Conservation (phyloP, 2,888 invertebrate species). For the Polymixis lichenea region DNA sequence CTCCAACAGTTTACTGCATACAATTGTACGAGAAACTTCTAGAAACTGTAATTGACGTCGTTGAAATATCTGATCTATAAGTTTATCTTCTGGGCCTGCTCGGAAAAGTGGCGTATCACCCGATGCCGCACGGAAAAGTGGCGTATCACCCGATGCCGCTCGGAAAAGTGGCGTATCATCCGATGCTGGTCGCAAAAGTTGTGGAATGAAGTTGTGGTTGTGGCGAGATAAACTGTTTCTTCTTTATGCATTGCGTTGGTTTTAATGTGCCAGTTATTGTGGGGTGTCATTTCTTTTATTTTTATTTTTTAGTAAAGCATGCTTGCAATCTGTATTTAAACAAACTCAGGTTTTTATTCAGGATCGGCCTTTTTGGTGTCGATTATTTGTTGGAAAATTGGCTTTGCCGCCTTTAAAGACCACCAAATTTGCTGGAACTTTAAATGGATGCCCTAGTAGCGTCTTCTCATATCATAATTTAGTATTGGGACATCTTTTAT, state of each 20-base stretch:
- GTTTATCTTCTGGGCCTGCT: constrained; percentile 53
- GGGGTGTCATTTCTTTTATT: neutral
- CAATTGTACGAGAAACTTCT: constrained; percentile 53
- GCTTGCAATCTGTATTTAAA: neutral
- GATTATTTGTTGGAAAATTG: neutral
- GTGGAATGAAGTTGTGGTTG: constrained; percentile 35
- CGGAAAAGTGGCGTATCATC: constrained; percentile 46
- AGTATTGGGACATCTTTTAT: neutral
- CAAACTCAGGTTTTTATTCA: neutral
- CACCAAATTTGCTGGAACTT: neutral
- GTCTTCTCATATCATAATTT: no score
- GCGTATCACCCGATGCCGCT: constrained; percentile 39
- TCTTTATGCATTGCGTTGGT: constrained; percentile 21
- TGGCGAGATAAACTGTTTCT: constrained; percentile 30
- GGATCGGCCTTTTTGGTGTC: neutral
- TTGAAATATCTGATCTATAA: constrained; percentile 56
- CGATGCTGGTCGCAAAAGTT: constrained; percentile 44
- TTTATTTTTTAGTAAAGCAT: neutral
- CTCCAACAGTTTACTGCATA: constrained; percentile 60
- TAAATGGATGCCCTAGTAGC: neutral
- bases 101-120: constrained; percentile 44
- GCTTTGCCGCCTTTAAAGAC: neutral
- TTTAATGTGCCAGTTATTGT: constrained; percentile 21
- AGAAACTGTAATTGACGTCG: constrained; percentile 60
- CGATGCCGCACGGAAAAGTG: constrained; percentile 40